Conservation (phyloP, 2,113 vertebrate species). For the Urocitellus parryii region DNA sequence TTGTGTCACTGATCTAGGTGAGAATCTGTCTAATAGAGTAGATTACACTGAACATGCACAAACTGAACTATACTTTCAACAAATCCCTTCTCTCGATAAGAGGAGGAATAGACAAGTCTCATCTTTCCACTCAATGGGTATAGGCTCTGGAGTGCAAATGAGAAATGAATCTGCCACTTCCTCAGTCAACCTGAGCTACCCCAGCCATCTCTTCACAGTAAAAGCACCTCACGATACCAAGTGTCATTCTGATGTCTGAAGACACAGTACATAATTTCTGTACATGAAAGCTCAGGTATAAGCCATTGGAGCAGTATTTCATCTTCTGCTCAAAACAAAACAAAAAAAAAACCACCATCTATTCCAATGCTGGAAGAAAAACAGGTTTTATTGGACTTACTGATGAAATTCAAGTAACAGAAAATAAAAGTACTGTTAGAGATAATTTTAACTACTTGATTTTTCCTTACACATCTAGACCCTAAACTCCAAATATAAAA, state of each 20-base stretch:
- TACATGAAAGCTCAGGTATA: neutral
- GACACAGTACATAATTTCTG: neutral
- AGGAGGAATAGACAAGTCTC: neutral
- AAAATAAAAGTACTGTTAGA: conserved; percentile 3
- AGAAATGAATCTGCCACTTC: neutral
- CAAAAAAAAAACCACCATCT: neutral
- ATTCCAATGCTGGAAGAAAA: neutral
- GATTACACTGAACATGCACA: neutral
- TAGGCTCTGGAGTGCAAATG: neutral
- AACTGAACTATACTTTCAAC: conserved; percentile 15
- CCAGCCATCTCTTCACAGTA: neutral
- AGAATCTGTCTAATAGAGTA: neutral
- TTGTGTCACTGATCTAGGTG: neutral
- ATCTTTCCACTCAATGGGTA: neutral
- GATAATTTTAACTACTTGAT: conserved; percentile 34
- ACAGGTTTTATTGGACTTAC: neutral
- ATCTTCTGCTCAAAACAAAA: neutral
- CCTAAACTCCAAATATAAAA: neutral
- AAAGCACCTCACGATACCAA: neutral
- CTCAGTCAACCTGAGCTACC: neutral
- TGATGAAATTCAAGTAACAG: neutral
- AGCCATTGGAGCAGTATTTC: neutral
- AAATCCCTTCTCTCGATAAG: neutral
- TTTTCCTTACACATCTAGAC: neutral
- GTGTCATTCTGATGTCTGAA: neutral